These are phyloP conservation scores for Catharus minimus DNA, from an alignment of 2,113 vertebrate genomes.

Conservation along the genomic window DNA sequence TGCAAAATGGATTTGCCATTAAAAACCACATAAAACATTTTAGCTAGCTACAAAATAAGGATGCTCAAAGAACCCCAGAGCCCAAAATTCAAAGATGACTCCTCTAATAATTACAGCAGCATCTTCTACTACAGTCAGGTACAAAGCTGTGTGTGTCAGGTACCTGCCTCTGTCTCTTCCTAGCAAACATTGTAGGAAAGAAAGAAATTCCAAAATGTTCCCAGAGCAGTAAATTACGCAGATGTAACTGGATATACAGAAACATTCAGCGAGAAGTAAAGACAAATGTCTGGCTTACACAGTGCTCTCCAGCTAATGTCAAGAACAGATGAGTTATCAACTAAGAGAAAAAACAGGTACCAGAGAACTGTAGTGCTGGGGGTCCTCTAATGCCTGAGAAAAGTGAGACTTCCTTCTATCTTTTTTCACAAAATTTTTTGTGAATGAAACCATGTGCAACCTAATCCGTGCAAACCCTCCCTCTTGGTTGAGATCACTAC, in stretches of 20 bases:
- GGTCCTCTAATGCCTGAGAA: not conserved
- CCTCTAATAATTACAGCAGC: not conserved
- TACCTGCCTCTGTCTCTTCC: not conserved
- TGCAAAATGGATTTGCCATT: not conserved
- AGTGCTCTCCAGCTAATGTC: conserved; percentile 9
- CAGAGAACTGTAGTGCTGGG: not conserved
- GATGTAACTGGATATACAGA: not conserved
- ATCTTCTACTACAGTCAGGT: not conserved
- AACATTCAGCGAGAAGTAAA: conserved; percentile 19
- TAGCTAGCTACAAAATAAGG: not conserved
- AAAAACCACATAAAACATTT: not conserved
- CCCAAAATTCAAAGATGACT: not conserved
- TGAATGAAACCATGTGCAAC: not conserved
- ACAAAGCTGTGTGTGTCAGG: not conserved
- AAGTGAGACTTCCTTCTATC: not conserved
- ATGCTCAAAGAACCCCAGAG: not conserved
- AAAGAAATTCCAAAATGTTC: conserved; percentile 33
- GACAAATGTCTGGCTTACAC: not conserved
- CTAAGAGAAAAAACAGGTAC: conserved; percentile 5
- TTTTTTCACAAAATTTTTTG: not conserved
- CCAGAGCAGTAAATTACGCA: conserved; percentile 18
- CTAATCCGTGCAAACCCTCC: not conserved
- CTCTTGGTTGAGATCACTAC: not conserved
- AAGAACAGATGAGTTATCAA: conserved; percentile 18
- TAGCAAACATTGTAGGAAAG: not conserved